Conservation (phyloP, 2,113 vertebrate species). For the Probosciger aterrimus region DNA sequence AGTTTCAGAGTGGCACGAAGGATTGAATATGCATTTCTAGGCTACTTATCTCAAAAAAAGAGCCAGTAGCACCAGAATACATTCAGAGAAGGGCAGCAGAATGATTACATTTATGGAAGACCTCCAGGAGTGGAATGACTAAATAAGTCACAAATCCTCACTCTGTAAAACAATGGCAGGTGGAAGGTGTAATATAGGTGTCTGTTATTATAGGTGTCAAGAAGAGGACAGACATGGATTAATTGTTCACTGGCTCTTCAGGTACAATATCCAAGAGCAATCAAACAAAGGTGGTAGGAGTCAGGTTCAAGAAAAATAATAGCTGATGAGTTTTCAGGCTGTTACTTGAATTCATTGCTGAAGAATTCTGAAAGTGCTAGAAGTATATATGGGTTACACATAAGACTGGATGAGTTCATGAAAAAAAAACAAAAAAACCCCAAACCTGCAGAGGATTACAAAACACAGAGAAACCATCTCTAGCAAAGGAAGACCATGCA, state of each 20-base stretch:
- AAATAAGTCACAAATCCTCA: background rate
- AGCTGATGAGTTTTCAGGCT: background rate
- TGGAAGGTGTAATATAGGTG: background rate
- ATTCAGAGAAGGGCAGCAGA: background rate
- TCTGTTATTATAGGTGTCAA: background rate
- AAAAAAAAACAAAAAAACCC: background rate
- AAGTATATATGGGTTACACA: background rate
- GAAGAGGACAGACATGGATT: background rate
- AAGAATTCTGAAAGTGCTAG: background rate
- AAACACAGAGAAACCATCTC: background rate
- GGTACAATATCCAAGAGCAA: background rate
- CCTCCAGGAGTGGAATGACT: background rate
- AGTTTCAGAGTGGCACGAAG: background rate
- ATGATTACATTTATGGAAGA: background rate
- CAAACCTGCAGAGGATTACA: background rate
- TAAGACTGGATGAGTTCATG: background rate
- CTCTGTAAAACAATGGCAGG: background rate
- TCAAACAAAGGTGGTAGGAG: background rate
- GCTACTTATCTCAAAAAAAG: background rate
- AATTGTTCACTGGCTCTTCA: background rate
- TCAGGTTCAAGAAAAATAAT: background rate
- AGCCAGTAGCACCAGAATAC: background rate
- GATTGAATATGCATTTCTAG: background rate
- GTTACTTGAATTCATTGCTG: background rate
- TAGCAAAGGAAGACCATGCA: background rate